Evolutionary conservation across 2,797 vertebrate species (phyloP), one percentile per base, ranked within the genome.

Genomic region (Nannoperca obscura): DNA sequence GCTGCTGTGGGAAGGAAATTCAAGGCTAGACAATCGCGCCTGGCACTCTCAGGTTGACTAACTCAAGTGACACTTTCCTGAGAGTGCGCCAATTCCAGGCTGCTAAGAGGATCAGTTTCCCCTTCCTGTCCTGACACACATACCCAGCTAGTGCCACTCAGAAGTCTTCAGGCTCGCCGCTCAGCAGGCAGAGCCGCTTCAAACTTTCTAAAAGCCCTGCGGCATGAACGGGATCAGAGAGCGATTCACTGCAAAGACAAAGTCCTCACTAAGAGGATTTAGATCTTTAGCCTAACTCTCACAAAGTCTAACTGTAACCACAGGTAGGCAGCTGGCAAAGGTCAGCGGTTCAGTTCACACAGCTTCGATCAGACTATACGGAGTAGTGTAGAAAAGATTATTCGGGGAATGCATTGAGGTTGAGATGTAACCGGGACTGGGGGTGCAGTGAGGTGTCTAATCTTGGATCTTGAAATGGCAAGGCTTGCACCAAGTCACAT

Each of bases 81-180:
- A 93, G 83, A 74, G 70, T 38, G 57, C 68, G 89, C 90, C 92
- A 93, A 91, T 84, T 92, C 84, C 73, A 86, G 86, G 75, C 85
- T 76, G 84, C 89, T 93, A 94, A 93, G 91, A 91, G 92, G 91
- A 94, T 94, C 91, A 86, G 88, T 90, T 90, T 90, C 82, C 74
- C 76, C 81, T 90, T 92, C 84, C 91, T 90, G 88, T 85, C 84
- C 85, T 91, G 90, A 89, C 91, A 92, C 86, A 91, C 84, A 87
- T 89, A 87, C 72, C 68, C 83, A 68, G 74, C 78, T 44, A 71
- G 73, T 20, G 27, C 65, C 69, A 36, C 87, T 77, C 83, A 79
- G 60, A 60, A 66, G 68, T 78, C 85, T 73, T 24, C 74, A 46
- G 62, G 81, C 78, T 68, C 4, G 52, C 76, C 32, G 77, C 80